Conservation (phyloP, 2,888 invertebrate genomes). For the Epistrophe eligans region DNA sequence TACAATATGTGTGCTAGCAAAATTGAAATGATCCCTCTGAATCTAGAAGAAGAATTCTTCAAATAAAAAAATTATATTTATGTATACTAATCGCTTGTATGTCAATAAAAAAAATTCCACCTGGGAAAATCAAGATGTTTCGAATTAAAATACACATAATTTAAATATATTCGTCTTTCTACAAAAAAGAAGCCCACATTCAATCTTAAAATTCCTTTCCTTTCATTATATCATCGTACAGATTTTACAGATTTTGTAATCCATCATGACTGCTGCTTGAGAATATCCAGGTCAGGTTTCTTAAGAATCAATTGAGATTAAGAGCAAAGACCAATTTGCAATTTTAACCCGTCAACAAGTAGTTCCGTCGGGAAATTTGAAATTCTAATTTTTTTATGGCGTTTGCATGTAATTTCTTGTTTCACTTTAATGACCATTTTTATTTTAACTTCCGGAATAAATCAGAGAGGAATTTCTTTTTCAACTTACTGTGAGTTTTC, state of each 20-base stretch:
- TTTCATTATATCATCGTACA: neutral
- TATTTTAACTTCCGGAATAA: conserved; percentile 51
- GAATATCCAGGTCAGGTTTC: conserved; percentile 56
- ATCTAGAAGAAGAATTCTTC: conserved; percentile 3
- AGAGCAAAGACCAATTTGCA: conserved; percentile 41
- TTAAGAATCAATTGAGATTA: conserved; percentile 50
- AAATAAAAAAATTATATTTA: neutral
- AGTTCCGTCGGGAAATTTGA: conserved; percentile 52
- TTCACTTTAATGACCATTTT: conserved; percentile 26
- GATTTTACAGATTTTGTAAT: conserved; percentile 39
- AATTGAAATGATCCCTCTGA: neutral
- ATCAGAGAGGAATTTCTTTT: conserved; percentile 16
- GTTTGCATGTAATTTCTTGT: neutral
- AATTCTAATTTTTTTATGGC: conserved; percentile 57
- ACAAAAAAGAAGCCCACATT: neutral
- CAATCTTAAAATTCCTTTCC: neutral
- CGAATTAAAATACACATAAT: conserved; percentile 7
- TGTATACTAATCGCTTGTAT: conserved; percentile 16
- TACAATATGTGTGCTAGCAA: conserved; percentile 26
- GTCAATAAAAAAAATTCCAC: conserved; percentile 46
- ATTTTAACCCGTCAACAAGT: conserved; percentile 40
- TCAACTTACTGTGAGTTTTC: conserved; percentile 32
- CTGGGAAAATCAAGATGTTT: conserved; percentile 12
- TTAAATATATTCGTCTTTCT: neutral
- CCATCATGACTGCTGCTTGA: conserved; percentile 15